Conservation (phyloP, 2,888 invertebrate genomes). For the Chrysodeixis includens region DNA sequence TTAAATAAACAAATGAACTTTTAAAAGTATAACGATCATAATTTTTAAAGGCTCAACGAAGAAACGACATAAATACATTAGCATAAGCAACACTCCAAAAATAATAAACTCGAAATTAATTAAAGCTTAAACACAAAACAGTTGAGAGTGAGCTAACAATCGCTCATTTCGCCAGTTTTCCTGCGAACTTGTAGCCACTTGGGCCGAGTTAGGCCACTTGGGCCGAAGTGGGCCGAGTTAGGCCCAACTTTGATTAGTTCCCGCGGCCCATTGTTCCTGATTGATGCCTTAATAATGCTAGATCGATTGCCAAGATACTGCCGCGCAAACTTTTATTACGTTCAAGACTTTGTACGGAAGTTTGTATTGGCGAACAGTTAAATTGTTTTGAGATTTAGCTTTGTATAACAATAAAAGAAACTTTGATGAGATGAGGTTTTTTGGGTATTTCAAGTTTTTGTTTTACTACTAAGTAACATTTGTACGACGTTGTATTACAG, state of each 20-base stretch:
- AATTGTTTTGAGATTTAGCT: not conserved
- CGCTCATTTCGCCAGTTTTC: constrained; percentile 33
- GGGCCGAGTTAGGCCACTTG: not conserved
- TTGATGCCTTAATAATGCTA: constrained; percentile 52
- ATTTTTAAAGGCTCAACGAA: too few species aligned
- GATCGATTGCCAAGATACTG: constrained; percentile 48
- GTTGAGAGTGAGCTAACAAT: constrained; percentile 38
- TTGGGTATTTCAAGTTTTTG: too few species aligned
- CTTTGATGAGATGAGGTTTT: not conserved
- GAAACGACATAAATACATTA: not conserved
- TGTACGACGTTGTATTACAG: too few species aligned
- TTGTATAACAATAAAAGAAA: not conserved
- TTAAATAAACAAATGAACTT: too few species aligned
- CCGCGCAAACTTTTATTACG: constrained; percentile 40
- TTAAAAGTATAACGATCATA: too few species aligned
- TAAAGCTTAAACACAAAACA: constrained; percentile 35
- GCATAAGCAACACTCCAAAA: not conserved
- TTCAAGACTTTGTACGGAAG: not conserved
- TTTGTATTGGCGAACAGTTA: not conserved
- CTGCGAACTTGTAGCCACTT: constrained; percentile 20
- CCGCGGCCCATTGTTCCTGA: constrained; percentile 35
- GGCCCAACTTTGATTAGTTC: constrained; percentile 50
- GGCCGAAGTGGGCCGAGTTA: not conserved
- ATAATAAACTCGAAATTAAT: constrained; percentile 25
- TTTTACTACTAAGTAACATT: too few species aligned